phyloP scores from a whole-genome alignment of 2,797 vertebrate species.

The Acomys russatus region DNA sequence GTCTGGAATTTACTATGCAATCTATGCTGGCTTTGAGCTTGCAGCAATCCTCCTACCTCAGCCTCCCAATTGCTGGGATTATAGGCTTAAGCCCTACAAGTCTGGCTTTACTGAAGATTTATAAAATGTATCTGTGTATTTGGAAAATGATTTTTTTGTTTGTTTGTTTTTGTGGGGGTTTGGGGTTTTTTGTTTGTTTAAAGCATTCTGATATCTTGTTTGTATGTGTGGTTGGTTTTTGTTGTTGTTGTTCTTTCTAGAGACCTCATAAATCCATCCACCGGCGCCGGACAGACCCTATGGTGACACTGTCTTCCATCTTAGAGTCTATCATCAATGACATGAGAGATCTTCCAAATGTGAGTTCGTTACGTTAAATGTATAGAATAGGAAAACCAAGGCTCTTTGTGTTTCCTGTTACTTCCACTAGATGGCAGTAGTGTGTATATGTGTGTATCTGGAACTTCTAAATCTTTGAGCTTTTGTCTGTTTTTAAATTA shows the following conservation, averaged over 20 bases:
- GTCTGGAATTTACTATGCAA: not conserved
- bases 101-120: conserved; percentile 33
- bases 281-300: conserved; percentile 97
- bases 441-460: not conserved
- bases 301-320: conserved; percentile 98
- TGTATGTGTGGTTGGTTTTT: conserved; percentile 38
- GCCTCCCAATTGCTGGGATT: not conserved
- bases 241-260: conserved; percentile 85
- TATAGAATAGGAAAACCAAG: conserved; percentile 42
- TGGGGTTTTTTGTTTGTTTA: not conserved
- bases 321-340: conserved; percentile 98
- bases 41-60: not conserved
- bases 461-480: conserved; percentile 17
- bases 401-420: conserved; percentile 44
- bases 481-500: conserved; percentile 6
- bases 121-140: conserved; percentile 54
- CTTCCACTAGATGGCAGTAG: conserved; percentile 42
- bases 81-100: not conserved
- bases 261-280: conserved; percentile 99
- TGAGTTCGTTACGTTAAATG: conserved; percentile 87
- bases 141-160: not conserved
- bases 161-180: not conserved
- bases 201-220: conserved; percentile 27
- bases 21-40: not conserved
- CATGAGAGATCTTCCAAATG: conserved; percentile 97